Base-by-base conservation (phyloP, 2,888 invertebrate genomes). In the Ennomos fuscantarius region DNA sequence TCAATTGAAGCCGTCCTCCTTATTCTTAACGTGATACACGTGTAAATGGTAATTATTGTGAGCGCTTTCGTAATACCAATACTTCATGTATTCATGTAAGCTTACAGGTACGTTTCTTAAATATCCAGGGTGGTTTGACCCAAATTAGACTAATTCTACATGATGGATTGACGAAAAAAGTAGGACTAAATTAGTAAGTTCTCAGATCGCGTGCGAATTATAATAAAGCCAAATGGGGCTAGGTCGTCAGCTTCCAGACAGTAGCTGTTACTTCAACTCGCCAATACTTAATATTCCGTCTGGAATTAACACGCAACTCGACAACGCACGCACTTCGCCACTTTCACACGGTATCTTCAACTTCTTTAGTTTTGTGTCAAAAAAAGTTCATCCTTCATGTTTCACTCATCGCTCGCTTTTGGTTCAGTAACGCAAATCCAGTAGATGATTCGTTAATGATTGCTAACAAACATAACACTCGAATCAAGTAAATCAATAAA, bases 401-500 rank as follows among this genome's bases (percentile, higher is more conserved):
- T 24, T 24, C 6, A 24, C 24, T 24, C 24, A 24, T 24, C 24
- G 24, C 24, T 37, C 11, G 9, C 39, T 50, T 40, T 24, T 41
- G 45, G 45, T 50, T 46, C 13, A 45, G 36, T 50, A 51, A 24
- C 36, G 33, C 24, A 32, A 55, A 42, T 42, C 53, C 12, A 36
- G 37, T 5, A 35, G 35, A 31, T 12, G 33, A 37, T 37, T 12
- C 40, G 57, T 59, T 71, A 74, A 74, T 72, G 66, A 73, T 65
- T 69, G 67, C 70, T 74, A 74, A 76, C 68, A 72, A 70, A 68
- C 71, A 74, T 73, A 77, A 76, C 72, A 75, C 80, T 81, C 63
- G 74, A 80, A 79, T 81, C 72, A 74, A 81, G 76, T 76, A 76
- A 83, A 84, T 86, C 86, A 85, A 86, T 87, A 85, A 82, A 79